Base-by-base conservation (phyloP, 2,888 invertebrate genomes). In the Watsonalla cultraria region DNA sequence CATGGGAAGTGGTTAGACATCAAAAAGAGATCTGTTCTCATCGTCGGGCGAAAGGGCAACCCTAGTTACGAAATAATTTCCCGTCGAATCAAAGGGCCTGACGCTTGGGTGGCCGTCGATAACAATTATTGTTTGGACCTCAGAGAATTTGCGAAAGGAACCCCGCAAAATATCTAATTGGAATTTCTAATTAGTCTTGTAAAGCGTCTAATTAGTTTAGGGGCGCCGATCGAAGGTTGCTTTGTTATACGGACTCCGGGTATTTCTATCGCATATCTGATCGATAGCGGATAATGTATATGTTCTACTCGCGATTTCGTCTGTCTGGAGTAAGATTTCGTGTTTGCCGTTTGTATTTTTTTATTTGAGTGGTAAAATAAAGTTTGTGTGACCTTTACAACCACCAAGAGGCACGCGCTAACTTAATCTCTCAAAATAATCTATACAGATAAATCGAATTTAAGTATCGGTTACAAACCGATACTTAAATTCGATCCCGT, bases 141-240 rank as follows among this genome's bases (percentile, higher is more conserved):
- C 74, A 70, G 74, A 78, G 80, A 80, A 83, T 85, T 76, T 75
- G 67, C 59, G 56, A 69, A 72, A 78, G 79, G 79, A 75, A 75
- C 72, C 72, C 72, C 74, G 73, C 76, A 75, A 82, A 86, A 88
- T 84, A 87, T 87, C 85, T 86, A 87, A 89, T 87, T 88, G 89
- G 90, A 89, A 90, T 89, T 86, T 86, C 78, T 85, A 87, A 89
- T 88, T 87, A 87, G 83, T 82, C 74, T 76, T 73, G 70, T 70
- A 68, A 78, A 64, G 61, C 58, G 62, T 57, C 82, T 86, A 86
- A 89, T 88, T 86, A 84, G 86, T 83, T 85, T 83, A 73, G 72
- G 66, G 74, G 74, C 71, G 67, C 66, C 68, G 71, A 74, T 71
- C 67, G 70, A 70, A 67, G 65, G 65, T 70, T 58, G 59, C 37